Evolutionary conservation across 2,797 vertebrate genomes (phyloP).

Genomic region (Psittacula derbiana): DNA sequence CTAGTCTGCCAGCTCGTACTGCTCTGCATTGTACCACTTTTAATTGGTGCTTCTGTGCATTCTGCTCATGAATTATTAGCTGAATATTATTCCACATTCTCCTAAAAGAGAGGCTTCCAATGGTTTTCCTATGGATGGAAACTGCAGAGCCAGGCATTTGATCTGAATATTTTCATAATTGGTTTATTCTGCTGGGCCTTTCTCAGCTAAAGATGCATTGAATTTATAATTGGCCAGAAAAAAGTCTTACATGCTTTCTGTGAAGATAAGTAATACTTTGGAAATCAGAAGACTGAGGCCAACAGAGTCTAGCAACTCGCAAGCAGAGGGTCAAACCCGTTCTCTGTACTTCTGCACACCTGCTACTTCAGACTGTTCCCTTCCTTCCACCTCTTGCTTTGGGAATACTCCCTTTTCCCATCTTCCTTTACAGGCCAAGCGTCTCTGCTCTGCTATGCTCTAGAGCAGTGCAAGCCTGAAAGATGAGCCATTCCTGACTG

Average conservation of each 20-base stretch:
- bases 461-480: background rate
- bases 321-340: background rate
- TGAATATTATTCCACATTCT: background rate
- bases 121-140: background rate
- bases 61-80: background rate
- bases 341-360: background rate
- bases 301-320: background rate
- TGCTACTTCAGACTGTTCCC: background rate
- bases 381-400: background rate
- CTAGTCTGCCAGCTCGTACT: background rate
- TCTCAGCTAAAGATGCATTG: background rate
- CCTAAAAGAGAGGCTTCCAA: background rate
- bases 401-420: background rate
- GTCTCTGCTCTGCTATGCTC: rapidly evolving
- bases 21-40: background rate
- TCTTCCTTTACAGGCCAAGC: background rate
- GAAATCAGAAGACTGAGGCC: background rate
- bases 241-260: background rate
- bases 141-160: background rate
- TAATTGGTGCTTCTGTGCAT: background rate
- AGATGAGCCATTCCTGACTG: background rate
- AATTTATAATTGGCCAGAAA: background rate
- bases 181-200: background rate
- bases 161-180: background rate
- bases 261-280: background rate